A percentile compares a stretch with the other conserved stretches of the same genome.
Evolutionary conservation across 2,797 vertebrate genomes (phyloP).

Genomic region (Crocidura indochinensis): DNA sequence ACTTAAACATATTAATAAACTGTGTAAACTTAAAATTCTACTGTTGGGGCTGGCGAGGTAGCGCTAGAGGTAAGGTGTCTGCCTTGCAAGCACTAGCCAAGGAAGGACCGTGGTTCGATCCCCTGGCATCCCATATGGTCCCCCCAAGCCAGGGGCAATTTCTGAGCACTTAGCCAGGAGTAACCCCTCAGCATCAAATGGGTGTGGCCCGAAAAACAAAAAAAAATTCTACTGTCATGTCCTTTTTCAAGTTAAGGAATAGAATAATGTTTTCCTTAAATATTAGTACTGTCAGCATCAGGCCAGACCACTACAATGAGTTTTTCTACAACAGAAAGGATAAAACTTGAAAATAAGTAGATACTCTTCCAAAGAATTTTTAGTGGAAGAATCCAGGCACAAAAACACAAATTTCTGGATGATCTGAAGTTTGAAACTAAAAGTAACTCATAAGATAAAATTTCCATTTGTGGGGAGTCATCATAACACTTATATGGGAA

Average conservation of each 20-base stretch:
- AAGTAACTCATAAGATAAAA: not conserved
- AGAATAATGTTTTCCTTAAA: not conserved
- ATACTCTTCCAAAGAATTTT: not conserved
- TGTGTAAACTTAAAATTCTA: not conserved
- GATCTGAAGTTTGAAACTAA: not conserved
- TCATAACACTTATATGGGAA: not conserved
- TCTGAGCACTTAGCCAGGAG: no score
- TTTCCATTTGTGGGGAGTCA: not conserved
- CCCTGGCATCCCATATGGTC: no score
- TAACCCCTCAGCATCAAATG: no score
- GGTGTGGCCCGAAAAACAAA: no score
- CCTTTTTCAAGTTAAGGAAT: slow-evolving; percentile 18
- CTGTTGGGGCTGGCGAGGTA: no score
- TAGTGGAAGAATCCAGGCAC: not conserved
- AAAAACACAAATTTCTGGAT: no score
- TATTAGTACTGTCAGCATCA: not conserved
- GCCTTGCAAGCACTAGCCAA: no score
- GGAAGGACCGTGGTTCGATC: no score
- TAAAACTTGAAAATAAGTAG: not conserved
- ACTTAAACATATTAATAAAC: not conserved
- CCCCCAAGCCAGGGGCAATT: no score
- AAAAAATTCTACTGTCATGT: not conserved
- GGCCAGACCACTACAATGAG: not conserved
- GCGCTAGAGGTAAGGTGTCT: no score
- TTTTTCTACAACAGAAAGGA: not conserved